These are phyloP conservation scores for roundworm (Caenorhabditis elegans) DNA, from an alignment of 1,140 invertebrate genomes.

Conservation along the genomic window WBcel235 BX284604.4:8309001-8309500, in stretches of 20 bases:
- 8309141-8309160: conserved; percentile 23
- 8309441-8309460: conserved; percentile 51
- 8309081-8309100: conserved; percentile 47
- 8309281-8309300: conserved; percentile 49
- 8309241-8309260: conserved; percentile 50
- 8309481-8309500: conserved; percentile 58
- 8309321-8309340: conserved; percentile 44
- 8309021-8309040: conserved; percentile 54
- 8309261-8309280: conserved; percentile 61
- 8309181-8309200: conserved; percentile 40
- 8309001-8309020: conserved; percentile 51
- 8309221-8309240: background rate
- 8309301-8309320: conserved; percentile 10
- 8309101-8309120: conserved; percentile 50
- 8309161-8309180: conserved; percentile 31
- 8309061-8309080: conserved; percentile 45
- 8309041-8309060: conserved; percentile 45
- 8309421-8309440: conserved; percentile 56
- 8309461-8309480: conserved; percentile 53
- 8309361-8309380: conserved; percentile 59
- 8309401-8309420: conserved; percentile 55
- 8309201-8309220: background rate
- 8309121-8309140: conserved; percentile 52
- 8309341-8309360: conserved; percentile 47
- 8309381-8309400: conserved; percentile 26